Percentiles rank a stretch among this genome's conserved stretches.
Conservation (phyloP, 2,888 invertebrate species). For the Ennomos fuscantarius region DNA sequence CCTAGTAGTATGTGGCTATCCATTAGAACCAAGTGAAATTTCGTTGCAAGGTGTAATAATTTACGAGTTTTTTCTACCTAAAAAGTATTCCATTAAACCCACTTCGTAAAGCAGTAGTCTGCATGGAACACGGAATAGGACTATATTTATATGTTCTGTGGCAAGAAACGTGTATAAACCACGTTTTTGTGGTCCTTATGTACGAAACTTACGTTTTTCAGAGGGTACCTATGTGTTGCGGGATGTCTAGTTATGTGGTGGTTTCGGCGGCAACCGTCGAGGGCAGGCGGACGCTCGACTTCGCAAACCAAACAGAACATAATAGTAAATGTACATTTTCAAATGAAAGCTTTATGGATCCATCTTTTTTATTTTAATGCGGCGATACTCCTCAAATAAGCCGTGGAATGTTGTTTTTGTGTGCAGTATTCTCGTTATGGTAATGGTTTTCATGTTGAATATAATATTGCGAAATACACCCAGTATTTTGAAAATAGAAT, state of each 20-base stretch:
- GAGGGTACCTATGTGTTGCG: conserved; percentile 18
- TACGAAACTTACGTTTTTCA: conserved; percentile 36
- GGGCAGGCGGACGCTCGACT: conserved; percentile 25
- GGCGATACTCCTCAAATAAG: conserved; percentile 15
- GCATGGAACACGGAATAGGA: not conserved
- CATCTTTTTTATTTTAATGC: conserved; percentile 36
- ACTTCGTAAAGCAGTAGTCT: conserved; percentile 28
- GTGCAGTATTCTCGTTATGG: not conserved
- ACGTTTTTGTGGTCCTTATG: conserved; percentile 35
- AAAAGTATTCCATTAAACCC: conserved; percentile 28
- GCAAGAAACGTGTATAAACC: conserved; percentile 20
- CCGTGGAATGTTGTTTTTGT: conserved; percentile 15
- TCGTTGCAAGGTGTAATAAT: conserved; percentile 17
- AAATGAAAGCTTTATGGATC: conserved; percentile 42
- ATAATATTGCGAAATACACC: not conserved
- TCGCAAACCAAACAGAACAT: conserved; percentile 50
- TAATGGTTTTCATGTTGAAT: too few relatives aligned
- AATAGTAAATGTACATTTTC: conserved; percentile 49
- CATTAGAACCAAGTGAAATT: conserved; percentile 4
- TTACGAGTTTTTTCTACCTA: conserved; percentile 14
- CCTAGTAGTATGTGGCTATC: not conserved
- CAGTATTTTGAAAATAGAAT: conserved; percentile 8
- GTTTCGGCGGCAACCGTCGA: conserved; percentile 30
- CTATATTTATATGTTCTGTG: too few relatives aligned
- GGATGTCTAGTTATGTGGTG: conserved; percentile 19